Percentiles rank a stretch among this genome's conserved stretches.
phyloP scores from a whole-genome alignment of 2,113 vertebrate genomes.

The Oplegnathus fasciatus region DNA sequence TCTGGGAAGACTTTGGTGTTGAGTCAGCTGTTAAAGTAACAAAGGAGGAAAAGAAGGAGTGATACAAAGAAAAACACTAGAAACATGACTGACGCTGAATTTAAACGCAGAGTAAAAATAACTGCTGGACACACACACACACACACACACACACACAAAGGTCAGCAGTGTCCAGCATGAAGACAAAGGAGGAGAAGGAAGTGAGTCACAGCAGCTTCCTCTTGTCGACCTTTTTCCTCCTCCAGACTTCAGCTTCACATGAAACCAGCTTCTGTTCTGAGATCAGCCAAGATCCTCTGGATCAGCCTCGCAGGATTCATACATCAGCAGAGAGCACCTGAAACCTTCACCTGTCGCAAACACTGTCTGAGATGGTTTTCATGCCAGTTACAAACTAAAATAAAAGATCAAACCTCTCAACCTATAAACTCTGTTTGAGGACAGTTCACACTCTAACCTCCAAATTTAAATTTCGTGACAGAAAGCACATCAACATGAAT shows the following conservation, averaged over 20 bases:
- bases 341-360: too few species aligned
- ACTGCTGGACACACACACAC: slow-evolving; percentile 9
- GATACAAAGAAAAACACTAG: neutral
- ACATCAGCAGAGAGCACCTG: too few species aligned
- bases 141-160: slow-evolving; percentile 3
- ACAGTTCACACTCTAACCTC: too few species aligned
- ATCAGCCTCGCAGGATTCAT: neutral
- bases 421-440: too few species aligned
- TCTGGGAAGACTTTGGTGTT: too few species aligned
- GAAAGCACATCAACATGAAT: too few species aligned
- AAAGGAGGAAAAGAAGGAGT: neutral
- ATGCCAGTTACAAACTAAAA: too few species aligned
- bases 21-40: too few species aligned
- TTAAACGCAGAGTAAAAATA: slow-evolving; percentile 10
- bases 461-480: too few species aligned
- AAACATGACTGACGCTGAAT: neutral
- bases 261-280: slow-evolving; percentile 37
- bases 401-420: too few species aligned
- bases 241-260: slow-evolving; percentile 28
- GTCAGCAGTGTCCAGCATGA: slow-evolving; percentile 37
- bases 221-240: slow-evolving; percentile 46
- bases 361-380: too few species aligned
- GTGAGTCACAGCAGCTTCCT: slow-evolving; percentile 71
- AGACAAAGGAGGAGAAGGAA: slow-evolving; percentile 65
- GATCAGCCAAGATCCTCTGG: neutral